A percentile compares a stretch with the other conserved stretches of the same genome.
These are phyloP conservation scores for Caenorhabditis panamensis DNA, from an alignment of 2,888 invertebrate species.

Conservation along the genomic window DNA sequence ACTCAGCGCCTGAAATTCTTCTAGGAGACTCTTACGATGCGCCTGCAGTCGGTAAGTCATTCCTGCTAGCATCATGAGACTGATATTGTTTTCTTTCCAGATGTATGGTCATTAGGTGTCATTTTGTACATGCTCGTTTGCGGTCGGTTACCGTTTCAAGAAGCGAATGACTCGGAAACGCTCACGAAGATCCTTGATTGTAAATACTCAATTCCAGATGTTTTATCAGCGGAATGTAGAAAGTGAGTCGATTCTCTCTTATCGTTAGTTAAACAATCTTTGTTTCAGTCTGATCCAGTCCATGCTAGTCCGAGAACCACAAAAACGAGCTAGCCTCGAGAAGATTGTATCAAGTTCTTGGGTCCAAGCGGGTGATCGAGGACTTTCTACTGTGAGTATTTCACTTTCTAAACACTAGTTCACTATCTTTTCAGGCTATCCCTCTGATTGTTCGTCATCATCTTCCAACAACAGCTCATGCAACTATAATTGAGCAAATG, in stretches of 20 bases:
- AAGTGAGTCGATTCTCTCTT: conserved; percentile 83
- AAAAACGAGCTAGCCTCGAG: conserved; percentile 90
- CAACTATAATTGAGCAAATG: conserved; percentile 93
- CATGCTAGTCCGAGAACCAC: conserved; percentile 95
- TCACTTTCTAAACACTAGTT: not conserved
- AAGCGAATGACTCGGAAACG: conserved; percentile 99
- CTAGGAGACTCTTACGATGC: conserved; percentile 99
- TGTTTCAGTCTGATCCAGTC: conserved; percentile 88
- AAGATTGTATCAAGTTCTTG: conserved; percentile 90
- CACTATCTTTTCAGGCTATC: conserved; percentile 69
- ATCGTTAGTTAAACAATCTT: no score
- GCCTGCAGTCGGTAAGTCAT: conserved; percentile 91
- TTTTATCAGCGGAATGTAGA: conserved; percentile 91
- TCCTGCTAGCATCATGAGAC: no score
- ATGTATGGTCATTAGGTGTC: conserved; percentile 99
- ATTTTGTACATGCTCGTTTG: conserved; percentile 98
- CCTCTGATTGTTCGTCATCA: conserved; percentile 89
- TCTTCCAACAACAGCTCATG: conserved; percentile 92
- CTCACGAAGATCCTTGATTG: conserved; percentile 99
- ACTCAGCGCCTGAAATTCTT: conserved; percentile 98
- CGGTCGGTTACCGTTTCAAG: conserved; percentile 97
- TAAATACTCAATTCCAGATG: conserved; percentile 93
- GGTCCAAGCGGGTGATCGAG: conserved; percentile 80
- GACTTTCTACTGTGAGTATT: conserved; percentile 68
- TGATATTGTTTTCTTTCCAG: conserved; percentile 83